Base-by-base conservation (phyloP, 2,113 vertebrate species). In the Tenebrosternarchus preto region DNA sequence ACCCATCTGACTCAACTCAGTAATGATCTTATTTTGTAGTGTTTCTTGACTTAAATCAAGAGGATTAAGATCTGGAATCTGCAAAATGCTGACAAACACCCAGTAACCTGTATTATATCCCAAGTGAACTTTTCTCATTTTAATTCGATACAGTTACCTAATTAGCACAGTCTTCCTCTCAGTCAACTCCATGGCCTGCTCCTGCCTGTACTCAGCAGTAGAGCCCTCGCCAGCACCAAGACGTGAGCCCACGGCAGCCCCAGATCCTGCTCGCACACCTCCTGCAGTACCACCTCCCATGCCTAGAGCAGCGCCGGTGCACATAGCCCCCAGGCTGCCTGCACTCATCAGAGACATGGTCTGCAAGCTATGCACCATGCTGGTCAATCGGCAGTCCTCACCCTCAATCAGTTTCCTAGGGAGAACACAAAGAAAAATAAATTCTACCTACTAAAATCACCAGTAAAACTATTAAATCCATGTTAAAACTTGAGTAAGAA, bases 321-420 rank as follows among this genome's bases (percentile, higher is more conserved):
- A 43, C 39, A 57, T 86, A 7, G 5, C 22, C 25, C 60, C 60
- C 8, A 64, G 24, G 25, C 25, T 6, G 8, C 61, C 20, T 64
- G 89, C 86, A 78, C 83, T 78, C 56, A 88, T 77, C 19, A 92
- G 76, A 22, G 88, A 89, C 83, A 92, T 64, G 39, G 88, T 89
- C 83, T 88, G 80, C 72, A 83, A 22, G 20, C 57, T 55, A n/a
- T 76, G 84, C 77, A 92, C 80, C 87, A 91, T 91, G 29, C 89
- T 82, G 70, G 89, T 68, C 71, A 94, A 89, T 1, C 93, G 88
- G 36, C 88, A 85, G 71, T 93, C 92, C 76, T 93, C 93, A 22
- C 93, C 93, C 76, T 94, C 93, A 64, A 93, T 90, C 75, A 94
- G 85, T 83, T 94, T 93, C 81, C 92, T 93, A 78, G 56, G 17